phyloP scores from a whole-genome alignment of 2,797 vertebrate species.

The Sardinella longiceps region DNA sequence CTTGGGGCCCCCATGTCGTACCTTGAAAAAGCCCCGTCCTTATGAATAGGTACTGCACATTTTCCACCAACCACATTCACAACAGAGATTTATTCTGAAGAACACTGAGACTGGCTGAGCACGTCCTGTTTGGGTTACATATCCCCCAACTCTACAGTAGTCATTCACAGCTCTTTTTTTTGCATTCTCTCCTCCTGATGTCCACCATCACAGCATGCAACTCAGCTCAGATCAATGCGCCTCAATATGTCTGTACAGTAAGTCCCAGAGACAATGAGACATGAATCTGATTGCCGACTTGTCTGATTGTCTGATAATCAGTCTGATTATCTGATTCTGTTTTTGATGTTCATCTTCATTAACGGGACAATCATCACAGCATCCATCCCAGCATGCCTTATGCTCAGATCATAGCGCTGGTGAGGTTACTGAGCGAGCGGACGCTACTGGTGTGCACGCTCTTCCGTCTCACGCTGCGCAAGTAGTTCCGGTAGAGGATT shows the following conservation, averaged over 20 bases:
- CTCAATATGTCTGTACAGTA: neutral
- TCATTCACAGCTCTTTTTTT: neutral
- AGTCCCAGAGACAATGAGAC: neutral
- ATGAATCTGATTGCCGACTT: neutral
- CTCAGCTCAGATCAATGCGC: neutral
- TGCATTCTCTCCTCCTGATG: neutral
- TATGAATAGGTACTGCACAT: neutral
- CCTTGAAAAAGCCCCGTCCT: too few relatives aligned
- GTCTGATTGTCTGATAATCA: neutral
- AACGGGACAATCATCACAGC: neutral
- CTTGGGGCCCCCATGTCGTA: too few relatives aligned
- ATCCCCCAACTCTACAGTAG: neutral
- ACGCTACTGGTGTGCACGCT: slow-evolving; percentile 85
- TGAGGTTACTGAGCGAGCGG: slow-evolving; percentile 88
- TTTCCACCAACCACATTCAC: neutral
- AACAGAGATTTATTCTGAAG: too few relatives aligned
- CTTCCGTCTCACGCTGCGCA: slow-evolving; percentile 91
- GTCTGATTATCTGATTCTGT: neutral
- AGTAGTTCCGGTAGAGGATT: slow-evolving; percentile 93
- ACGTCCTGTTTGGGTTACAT: neutral
- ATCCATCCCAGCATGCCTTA: neutral
- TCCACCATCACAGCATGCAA: neutral
- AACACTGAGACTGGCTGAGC: neutral
- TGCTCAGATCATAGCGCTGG: slow-evolving; percentile 88
- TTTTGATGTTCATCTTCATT: neutral